phyloP scores from a whole-genome alignment of 2,797 vertebrate genomes.

The Cyclopterus lumpus region DNA sequence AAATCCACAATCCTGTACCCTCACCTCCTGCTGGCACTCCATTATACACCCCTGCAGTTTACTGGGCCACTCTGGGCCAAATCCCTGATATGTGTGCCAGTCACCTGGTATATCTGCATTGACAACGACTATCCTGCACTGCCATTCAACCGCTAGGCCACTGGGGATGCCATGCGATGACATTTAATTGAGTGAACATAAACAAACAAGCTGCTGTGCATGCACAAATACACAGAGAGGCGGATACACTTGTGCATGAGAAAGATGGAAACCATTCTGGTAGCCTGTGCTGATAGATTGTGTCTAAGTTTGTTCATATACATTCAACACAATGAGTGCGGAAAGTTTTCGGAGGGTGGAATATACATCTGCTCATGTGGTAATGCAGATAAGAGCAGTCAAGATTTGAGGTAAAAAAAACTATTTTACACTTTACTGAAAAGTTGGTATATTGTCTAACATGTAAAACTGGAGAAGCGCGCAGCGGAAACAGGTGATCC shows the following conservation, averaged over 20 bases:
- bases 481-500: neutral
- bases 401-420: neutral
- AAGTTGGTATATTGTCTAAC: neutral
- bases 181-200: constrained; percentile 13
- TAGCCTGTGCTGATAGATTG: neutral
- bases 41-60: constrained; percentile 38
- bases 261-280: neutral
- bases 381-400: neutral
- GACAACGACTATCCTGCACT: constrained; percentile 29
- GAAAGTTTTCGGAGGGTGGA: neutral
- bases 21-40: constrained; percentile 43
- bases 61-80: constrained; percentile 18
- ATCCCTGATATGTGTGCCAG: constrained; percentile 34
- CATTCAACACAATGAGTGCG: constrained; percentile 1
- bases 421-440: neutral
- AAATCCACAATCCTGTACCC: constrained; percentile 46
- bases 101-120: constrained; percentile 25
- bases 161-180: constrained; percentile 6
- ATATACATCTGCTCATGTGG: neutral
- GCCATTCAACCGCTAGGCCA: constrained; percentile 34
- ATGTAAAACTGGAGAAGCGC: neutral
- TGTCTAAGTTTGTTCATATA: neutral
- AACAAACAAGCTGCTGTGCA: neutral
- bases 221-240: neutral
- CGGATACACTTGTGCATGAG: neutral